Evolutionary conservation across 2,888 invertebrate genomes (phyloP), one percentile per base, ranked within the genome.

Genomic region (Tubulanus polymorphus): DNA sequence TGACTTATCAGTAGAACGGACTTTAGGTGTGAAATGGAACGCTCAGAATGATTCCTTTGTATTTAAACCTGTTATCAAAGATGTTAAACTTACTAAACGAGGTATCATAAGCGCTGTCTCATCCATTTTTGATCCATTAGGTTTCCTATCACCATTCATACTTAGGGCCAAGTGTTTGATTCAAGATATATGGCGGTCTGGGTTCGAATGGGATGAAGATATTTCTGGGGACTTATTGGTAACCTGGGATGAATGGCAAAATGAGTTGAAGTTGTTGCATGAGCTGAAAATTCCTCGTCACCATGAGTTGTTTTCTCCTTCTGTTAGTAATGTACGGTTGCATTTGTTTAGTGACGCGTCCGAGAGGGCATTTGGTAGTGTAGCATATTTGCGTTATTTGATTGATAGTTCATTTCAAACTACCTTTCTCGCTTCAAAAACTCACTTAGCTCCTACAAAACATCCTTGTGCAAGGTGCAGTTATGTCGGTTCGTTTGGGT

Each of bases 101-200:
- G 37, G 35, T 3, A 41, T 37, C 15, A 26, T 51, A 2, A 51
- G 51, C 23, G n/a, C 37, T 2, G 27, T 51, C 25, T 26, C 15
- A 15, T 51, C 51, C 2, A 32, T 51, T 3, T 51, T 51, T 51
- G 51, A 51, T 27, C 51, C 51, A n/a, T 51, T 35, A 8, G 41
- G 41, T 5, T 41, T 20, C 41, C 6, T 41, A 15, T 8, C 41
- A 8, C 41, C 41, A 8, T 51, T 30, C 25, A 6, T 37, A 15
- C 12, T 35, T 37, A 12, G 26, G 2, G 37, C 51, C 3, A 51
- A 51, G 10, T 12, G 20, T 3, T 37, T 51, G 18, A 32, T 37
- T 3, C 51, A 51, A 18, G 20, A 32, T 12, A 23, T 51, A 6
- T 51, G 51, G 51, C 25, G n/a, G 8, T n/a, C 12, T 15, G 25